Base-by-base conservation (phyloP, 2,113 vertebrate genomes). In the Rhizomys pruinosus region DNA sequence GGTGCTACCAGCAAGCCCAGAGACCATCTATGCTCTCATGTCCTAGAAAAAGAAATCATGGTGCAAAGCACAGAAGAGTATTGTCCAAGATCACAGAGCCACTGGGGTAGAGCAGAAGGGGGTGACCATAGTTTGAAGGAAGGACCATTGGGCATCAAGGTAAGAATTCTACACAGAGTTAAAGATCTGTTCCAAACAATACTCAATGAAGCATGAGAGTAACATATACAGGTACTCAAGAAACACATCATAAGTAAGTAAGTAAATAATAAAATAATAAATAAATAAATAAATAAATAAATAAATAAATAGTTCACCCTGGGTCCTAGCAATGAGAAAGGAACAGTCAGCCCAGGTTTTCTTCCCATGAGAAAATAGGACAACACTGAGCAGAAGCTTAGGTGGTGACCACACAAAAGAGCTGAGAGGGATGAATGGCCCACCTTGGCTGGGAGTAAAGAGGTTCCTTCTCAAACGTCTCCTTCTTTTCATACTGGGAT, bases 21-120 rank as follows among this genome's bases (percentile, higher is more conserved):
- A 95, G 68, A 74, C 57, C 47, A 82, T 52, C 29, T 13, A 78
- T 74, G 79, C 2, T 10, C 44, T 90, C 15, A 7, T n/a, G 37
- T 63, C 59, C 32, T 37, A 77, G 57, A 85, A 89, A 85, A 93
- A 34, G 37, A 90, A 92, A 87, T 37, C 32, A 55, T 78, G 29
- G 64, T 37, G 74, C 17, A 88, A 66, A 81, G 55, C 42, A 66
- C 7, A 19, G 19, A 80, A 5, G 32, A 17, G 25, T 44, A 32
- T 42, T 57, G 20, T 72, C 8, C 59, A 42, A 91, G 71, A 82
- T 52, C 64, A 69, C 39, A 92, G 34, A 91, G 72, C 44, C 15
- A 39, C 72, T 88, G 72, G 90, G 69, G 47, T 3, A 71, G n/a
- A 34, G 37, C 25, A 42, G 39, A 32, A 27, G 47, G 34, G 19